Conservation (phyloP, 1,140 invertebrate genomes). For the Pseudobourletiella spinata region DNA sequence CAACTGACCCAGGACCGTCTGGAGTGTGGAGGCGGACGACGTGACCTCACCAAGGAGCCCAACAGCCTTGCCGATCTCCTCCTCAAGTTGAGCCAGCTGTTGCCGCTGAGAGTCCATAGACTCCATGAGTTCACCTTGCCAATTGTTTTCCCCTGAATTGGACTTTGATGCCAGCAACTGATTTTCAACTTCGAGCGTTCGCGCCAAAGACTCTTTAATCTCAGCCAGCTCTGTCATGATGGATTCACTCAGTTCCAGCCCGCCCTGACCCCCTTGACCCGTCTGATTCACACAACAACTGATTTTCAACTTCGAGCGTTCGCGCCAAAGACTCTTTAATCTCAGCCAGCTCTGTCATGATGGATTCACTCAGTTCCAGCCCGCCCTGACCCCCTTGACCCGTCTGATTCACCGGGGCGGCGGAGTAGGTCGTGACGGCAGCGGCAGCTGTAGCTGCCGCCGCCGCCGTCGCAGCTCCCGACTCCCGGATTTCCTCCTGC, state of each 20-base stretch:
- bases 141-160: conserved; percentile 3
- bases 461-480: background rate
- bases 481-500: background rate
- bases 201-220: conserved; percentile 30
- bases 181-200: conserved; percentile 26
- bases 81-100: conserved; percentile 31
- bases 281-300: no score
- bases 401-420: background rate
- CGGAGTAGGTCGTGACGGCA: background rate
- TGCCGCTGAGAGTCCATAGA: conserved; percentile 31
- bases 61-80: conserved; percentile 32
- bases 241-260: conserved; percentile 19
- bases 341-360: conserved; percentile 30
- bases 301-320: conserved; percentile 27
- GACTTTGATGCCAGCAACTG: conserved; percentile 20
- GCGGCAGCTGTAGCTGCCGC: background rate
- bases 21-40: conserved; percentile 21
- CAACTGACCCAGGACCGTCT: conserved; percentile 14
- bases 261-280: conserved; percentile 12
- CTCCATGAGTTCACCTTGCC: conserved; percentile 33
- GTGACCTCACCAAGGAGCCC: conserved; percentile 27
- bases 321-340: conserved; percentile 32
- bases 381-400: conserved; percentile 13
- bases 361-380: conserved; percentile 18
- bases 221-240: conserved; percentile 30